These are phyloP conservation scores for Dallia pectoralis DNA, from an alignment of 2,797 vertebrate species.

Conservation along the genomic window DNA sequence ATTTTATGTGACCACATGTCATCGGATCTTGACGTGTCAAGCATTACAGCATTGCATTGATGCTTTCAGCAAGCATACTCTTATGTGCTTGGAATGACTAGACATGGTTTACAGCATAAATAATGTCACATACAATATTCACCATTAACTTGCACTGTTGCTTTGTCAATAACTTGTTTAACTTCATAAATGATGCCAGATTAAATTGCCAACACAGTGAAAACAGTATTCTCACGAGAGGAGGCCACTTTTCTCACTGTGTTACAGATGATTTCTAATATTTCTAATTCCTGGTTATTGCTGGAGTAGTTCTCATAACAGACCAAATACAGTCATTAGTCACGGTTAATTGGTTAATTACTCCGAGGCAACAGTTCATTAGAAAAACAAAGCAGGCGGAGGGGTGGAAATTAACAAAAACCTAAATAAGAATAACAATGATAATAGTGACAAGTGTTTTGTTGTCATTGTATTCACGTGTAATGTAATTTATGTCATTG, in stretches of 20 bases:
- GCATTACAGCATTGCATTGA: background rate
- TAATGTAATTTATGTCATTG: too few species aligned
- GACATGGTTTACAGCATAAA: background rate
- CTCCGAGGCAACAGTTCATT: constrained; percentile 7
- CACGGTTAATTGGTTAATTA: background rate
- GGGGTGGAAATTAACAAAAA: too few species aligned
- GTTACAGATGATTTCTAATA: background rate
- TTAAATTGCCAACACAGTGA: background rate
- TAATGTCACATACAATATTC: background rate
- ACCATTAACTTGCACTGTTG: background rate
- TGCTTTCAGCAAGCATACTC: background rate
- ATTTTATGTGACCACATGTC: background rate
- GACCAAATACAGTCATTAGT: background rate
- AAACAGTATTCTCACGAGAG: background rate
- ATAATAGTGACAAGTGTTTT: too few species aligned
- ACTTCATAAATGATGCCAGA: background rate
- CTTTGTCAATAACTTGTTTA: too few species aligned
- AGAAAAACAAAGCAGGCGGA: background rate
- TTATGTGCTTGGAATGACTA: background rate
- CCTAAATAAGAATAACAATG: too few species aligned
- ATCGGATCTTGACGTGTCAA: background rate
- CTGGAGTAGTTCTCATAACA: background rate
- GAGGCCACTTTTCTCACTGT: background rate
- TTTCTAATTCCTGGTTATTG: background rate
- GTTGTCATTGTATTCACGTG: too few species aligned